Base-by-base conservation (phyloP, 2,888 invertebrate genomes). In the Lepidochrysops patricia region DNA sequence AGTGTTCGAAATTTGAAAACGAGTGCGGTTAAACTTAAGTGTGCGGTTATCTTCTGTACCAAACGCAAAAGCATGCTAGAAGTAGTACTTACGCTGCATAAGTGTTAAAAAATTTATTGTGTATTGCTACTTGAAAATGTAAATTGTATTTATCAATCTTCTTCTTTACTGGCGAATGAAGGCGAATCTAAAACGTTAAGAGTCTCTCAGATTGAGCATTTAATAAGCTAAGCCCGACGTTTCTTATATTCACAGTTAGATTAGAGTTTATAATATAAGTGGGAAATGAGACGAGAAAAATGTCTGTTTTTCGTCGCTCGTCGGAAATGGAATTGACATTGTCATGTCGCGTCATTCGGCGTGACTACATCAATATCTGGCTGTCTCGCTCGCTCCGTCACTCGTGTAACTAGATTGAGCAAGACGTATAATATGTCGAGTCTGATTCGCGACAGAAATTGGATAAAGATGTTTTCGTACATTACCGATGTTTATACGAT, bases 281-380 rank as follows among this genome's bases (percentile, higher is more conserved):
- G 7, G 25, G 57, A 15, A 57, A 37, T 37, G 35, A 35, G 37
- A 43, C 37, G 37, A 25, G 57, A 50, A 35, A 58, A 58, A 62
- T 58, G 57, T 50, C 63, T 61, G 61, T 63, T 64, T 67, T 65
- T 57, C 58, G 57, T 63, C 61, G 63, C 63, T 63, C 65, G 54
- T 54, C 62, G 67, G 65, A 66, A 64, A 64, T 66, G 59, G 62
- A 60, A 61, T 67, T 60, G 63, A 63, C 62, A 57, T 60, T 60
- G 64, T 62, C 65, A 65, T 62, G 49, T 66, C 65, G 61, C 61
- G 60, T 68, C 62, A 70, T 70, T 70, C 61, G 57, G 56, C 50
- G 60, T 65, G 68, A 68, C 64, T 66, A 70, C 74, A 73, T 76
- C 82, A 76, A 79, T 81, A 76, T 68, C 67, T 78, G 76, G 74